Evolutionary conservation across 1,140 invertebrate genomes (phyloP).

Genomic region (Nebria ingens): DNA sequence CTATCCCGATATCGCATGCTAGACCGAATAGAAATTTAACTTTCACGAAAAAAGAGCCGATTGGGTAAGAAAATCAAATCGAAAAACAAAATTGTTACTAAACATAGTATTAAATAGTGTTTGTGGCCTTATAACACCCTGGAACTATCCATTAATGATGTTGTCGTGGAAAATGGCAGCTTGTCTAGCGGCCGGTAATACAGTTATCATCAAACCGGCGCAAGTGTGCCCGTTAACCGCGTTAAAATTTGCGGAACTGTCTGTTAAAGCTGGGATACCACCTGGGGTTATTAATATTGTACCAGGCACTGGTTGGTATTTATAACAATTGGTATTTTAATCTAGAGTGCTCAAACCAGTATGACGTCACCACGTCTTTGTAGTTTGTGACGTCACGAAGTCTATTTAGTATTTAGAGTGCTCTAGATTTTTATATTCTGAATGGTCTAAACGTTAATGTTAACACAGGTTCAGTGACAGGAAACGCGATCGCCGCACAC

Average conservation of each 20-base stretch:
- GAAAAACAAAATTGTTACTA: conserved; percentile 14
- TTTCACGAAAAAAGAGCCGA: conserved; percentile 81
- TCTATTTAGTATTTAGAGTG: too few species aligned
- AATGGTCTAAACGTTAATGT: not conserved
- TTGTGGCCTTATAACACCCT: conserved; percentile 90
- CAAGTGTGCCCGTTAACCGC: conserved; percentile 87
- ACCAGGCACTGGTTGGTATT: conserved; percentile 68
- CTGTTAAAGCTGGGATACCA: conserved; percentile 78
- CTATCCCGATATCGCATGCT: conserved; percentile 80
- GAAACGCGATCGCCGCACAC: conserved; percentile 79
- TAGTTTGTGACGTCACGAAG: too few species aligned
- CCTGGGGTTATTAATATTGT: conserved; percentile 91
- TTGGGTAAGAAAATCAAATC: conserved; percentile 46
- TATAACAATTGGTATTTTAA: not conserved
- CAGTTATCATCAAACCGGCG: conserved; percentile 88
- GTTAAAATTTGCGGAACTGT: conserved; percentile 85
- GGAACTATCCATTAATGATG: conserved; percentile 98
- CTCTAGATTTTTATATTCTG: too few species aligned
- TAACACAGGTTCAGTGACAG: conserved; percentile 50
- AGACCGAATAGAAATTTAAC: conserved; percentile 83
- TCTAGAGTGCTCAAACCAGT: not conserved
- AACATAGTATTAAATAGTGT: conserved; percentile 45
- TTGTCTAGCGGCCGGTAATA: conserved; percentile 88
- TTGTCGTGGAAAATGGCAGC: conserved; percentile 98
- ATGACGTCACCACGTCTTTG: too few species aligned